Evolutionary conservation across 2,113 vertebrate species (phyloP), one percentile per base, ranked within the genome.

Genomic region (Chelonoidis abingdonii): DNA sequence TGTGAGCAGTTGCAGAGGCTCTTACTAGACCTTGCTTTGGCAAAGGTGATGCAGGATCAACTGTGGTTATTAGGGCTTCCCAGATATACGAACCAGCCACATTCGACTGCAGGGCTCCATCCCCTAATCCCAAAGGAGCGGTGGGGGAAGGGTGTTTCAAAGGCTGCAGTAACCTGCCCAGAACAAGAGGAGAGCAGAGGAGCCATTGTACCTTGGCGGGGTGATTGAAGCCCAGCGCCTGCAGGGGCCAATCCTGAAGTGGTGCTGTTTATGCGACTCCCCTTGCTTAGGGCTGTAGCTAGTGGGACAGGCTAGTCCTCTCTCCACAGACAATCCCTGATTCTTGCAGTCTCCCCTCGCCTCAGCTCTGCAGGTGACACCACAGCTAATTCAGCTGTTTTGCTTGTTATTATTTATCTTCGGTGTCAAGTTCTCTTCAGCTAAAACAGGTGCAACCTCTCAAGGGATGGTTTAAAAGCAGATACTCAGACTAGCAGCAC

Each of bases 391-490:
- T 54, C 5, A 17, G 41, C 24, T 22, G 24, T 10, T 41, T 79
- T 29, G 44, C 44, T 84, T 21, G 9, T 27, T 69, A 50, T 80
- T 90, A 41, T 91, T 89, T 90, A 50, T 38, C 87, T 56, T 49
- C 13, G 16, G 31, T 16, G 47, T 13, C 69, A 41, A 82, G 76
- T 49, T 41, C 13, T 38, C 49, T 78, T 25, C 50, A 25, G 41
- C 44, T 65, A 62, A 59, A 38, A 92, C 41, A 31, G 57, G 25
- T 2, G 9, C 22, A 59, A 59, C 6, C 25, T 65, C 88, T 50
- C 90, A 76, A 44, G 78, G 56, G 75, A 53, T 72, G 38, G 11
- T 13, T 90, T 90, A 50, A 86, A 94, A 94, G 86, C 50, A 92
- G 57, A 38, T 3, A 8, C 57, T 78, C 27, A 17, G 29, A 24